Evolutionary conservation across 2,113 vertebrate species (phyloP), one percentile per base, ranked within the genome.

Genomic region (Spea multiplicata): DNA sequence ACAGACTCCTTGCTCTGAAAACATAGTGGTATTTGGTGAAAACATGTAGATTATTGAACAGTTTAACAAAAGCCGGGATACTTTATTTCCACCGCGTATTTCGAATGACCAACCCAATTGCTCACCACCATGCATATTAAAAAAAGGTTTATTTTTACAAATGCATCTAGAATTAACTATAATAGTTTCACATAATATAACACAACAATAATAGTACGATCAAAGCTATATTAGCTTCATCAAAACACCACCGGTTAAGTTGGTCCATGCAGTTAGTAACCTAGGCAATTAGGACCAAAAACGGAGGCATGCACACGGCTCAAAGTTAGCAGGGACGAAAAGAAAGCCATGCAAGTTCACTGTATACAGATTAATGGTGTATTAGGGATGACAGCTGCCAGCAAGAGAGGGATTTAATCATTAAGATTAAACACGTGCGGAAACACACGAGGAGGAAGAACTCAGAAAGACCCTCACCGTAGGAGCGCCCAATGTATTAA

Each of bases 401-500:
- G 16, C 12, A 3, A 71, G 30, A 13, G 52, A 16, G 5, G 62
- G 14, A 45, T 50, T 64, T 53, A 44, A 6, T 14, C 2, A 59
- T 16, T 59, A 46, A 6, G 46, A 74, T 62, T 53, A 55, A 10
- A 64, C 44, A 14, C 14, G 47, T 12, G 30, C 14, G 16, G 6
- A 12, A n/a, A 61, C 4, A 8, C 12, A 55, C 30, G 61, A 44
- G 14, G 10, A 47, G 50, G 62, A 44, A 50, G 66, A 46, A 6
- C 61, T 74, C 83, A 84, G 74, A 81, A 82, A 93, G 85, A 90
- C 91, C 93, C 93, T 96, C 95, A 95, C 95, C 93, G 91, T 95
- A 89, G 93, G 92, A 89, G 93, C 93, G 86, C 93, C 93, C 87
- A 87, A 91, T 91, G 94, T 90, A 85, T 94, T 94, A 94, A 95